Base-by-base conservation (phyloP, 2,888 invertebrate genomes). In the Conus canariensis region DNA sequence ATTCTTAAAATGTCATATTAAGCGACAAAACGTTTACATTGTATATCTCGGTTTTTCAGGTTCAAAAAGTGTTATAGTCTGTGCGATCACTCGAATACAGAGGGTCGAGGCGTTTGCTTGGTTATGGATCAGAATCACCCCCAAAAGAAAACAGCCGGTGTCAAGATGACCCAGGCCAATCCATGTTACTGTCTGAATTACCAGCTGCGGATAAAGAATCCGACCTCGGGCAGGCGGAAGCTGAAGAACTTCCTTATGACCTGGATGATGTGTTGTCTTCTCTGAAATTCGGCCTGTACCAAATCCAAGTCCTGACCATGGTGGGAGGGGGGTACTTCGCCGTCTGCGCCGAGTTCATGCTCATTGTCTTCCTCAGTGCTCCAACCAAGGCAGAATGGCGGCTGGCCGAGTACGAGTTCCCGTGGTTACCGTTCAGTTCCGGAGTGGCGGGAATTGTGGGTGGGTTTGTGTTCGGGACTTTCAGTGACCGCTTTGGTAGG, bases 321-420 rank as follows among this genome's bases (percentile, higher is more conserved):
- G 92, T 94, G 30, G 94, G 95, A 22, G 94, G 94, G 67, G 94
- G 94, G 10, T 95, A 95, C 89, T 94, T 95, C 90, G 93, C 95
- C 45, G 94, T 94, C 3, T 95, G 95, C 90, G 91, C 94, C n/a
- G 94, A 95, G 89, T 93, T 95, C 91, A 93, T 95, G 92, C 91
- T 94, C 9, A 93, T 94, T 85, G 93, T 95, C 10, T 95, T 94
- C 90, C 92, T 95, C 0, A 95, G 94, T 90, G 88, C 91, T 56
- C 94, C 94, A 1, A 88, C 94, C 6, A 94, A 93, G 91, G 91
- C 92, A 67, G 93, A 94, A 90, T 95, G 95, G 95, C 87, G 93
- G 70, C 90, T 95, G 22, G 90, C 91, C 25, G 91, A 94, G 45
- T 93, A 93, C 90, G 90, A 93, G 9, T 95, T 93, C 92, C 93